A percentile compares a stretch with the other conserved stretches of the same genome.
Conservation (phyloP, 2,888 invertebrate genomes). For the Pterostichus niger region DNA sequence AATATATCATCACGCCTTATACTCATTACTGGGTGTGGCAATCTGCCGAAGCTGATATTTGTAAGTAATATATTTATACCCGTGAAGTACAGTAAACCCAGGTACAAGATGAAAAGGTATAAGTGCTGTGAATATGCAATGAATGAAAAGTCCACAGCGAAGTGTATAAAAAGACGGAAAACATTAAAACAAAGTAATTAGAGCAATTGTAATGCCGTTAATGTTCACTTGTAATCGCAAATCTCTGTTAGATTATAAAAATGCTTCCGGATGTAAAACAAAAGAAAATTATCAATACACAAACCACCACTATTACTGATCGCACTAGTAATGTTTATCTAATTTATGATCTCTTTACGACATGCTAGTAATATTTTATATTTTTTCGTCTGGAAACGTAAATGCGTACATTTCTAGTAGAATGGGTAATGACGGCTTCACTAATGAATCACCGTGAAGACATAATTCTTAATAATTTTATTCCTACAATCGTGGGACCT, state of each 20-base stretch:
- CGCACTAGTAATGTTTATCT: too few relatives aligned
- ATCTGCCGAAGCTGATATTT: too few relatives aligned
- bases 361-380: not conserved
- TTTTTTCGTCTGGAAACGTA: constrained; percentile 4
- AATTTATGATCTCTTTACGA: not conserved
- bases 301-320: too few relatives aligned
- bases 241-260: constrained; percentile 17
- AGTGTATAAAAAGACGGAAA: constrained; percentile 21
- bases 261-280: not conserved
- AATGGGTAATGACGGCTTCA: constrained; percentile 44
- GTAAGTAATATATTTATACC: too few relatives aligned
- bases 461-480: constrained; percentile 69
- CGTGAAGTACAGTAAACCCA: not conserved
- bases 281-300: not conserved
- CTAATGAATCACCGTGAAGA: constrained; percentile 69
- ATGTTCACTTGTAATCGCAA: constrained; percentile 27
- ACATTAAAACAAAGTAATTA: constrained; percentile 39
- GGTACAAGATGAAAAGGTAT: not conserved
- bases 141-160: not conserved
- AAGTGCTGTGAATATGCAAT: constrained; percentile 5
- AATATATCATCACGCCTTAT: too few relatives aligned
- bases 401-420: constrained; percentile 28
- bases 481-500: constrained; percentile 69
- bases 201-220: constrained; percentile 23
- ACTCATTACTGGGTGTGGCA: too few relatives aligned